phyloP scores from a whole-genome alignment of 2,113 vertebrate genomes.

The Leptocoma aspasia region DNA sequence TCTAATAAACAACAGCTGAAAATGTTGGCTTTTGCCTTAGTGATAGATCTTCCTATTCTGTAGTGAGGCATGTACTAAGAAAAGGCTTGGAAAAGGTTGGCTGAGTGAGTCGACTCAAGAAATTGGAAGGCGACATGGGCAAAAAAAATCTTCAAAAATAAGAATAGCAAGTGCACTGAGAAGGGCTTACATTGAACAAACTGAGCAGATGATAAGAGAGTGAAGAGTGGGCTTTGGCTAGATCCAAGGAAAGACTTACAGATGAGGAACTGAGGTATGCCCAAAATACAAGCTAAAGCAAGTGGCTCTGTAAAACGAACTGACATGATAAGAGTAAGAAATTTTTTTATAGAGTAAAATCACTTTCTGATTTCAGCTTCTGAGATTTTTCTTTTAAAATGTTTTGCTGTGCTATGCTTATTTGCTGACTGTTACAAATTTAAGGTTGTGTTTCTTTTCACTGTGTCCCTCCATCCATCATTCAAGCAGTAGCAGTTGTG shows the following conservation, averaged over 20 bases:
- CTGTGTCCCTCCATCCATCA: constrained; percentile 46
- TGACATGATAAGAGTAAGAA: not conserved
- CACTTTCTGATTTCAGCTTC: constrained; percentile 7
- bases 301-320: not conserved
- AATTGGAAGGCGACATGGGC: not conserved
- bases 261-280: not conserved
- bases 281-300: not conserved
- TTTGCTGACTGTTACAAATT: constrained; percentile 36
- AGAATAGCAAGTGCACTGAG: not conserved
- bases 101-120: not conserved
- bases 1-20: constrained; percentile 31
- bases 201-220: constrained; percentile 1
- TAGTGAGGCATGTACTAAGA: constrained; percentile 14
- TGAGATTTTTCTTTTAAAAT: not conserved
- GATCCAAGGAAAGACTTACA: constrained; percentile 5
- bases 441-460: constrained; percentile 36
- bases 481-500: constrained; percentile 61
- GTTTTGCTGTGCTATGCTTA: not conserved
- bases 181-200: not conserved
- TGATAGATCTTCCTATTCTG: not conserved
- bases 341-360: constrained; percentile 2
- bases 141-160: not conserved
- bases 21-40: constrained; percentile 25
- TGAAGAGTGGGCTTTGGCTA: not conserved
- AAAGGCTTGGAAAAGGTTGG: constrained; percentile 35